Evolutionary conservation across 2,888 invertebrate species (phyloP).

Genomic region (Mythimna albipuncta): DNA sequence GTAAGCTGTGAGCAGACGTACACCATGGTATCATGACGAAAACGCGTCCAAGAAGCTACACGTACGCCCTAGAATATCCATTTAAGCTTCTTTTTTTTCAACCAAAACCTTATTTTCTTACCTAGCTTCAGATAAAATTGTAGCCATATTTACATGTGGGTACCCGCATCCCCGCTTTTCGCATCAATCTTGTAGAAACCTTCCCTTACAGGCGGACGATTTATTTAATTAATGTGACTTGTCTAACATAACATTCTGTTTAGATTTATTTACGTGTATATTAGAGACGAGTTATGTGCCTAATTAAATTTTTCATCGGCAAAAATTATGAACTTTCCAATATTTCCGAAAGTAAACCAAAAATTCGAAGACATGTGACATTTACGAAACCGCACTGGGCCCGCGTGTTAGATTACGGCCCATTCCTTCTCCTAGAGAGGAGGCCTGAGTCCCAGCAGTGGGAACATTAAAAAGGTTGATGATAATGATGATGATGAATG

Average conservation of each 20-base stretch:
- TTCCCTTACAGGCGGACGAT: not conserved
- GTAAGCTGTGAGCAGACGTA: no score
- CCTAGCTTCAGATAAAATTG: slow-evolving; percentile 25
- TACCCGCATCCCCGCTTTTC: slow-evolving; percentile 28
- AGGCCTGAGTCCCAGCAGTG: no score
- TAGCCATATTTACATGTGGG: slow-evolving; percentile 22
- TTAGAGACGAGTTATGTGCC: not conserved
- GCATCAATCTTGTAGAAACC: slow-evolving; percentile 46
- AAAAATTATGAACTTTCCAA: not conserved
- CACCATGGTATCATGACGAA: no score
- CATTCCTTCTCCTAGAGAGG: no score
- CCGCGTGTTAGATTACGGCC: no score
- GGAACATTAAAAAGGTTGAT: no score
- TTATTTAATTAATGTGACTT: slow-evolving; percentile 41
- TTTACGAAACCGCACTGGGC: no score
- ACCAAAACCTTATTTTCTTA: not conserved
- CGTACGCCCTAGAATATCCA: not conserved
- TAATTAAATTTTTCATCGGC: not conserved
- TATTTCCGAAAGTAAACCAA: no score
- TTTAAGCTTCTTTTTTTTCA: not conserved
- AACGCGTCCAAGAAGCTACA: no score
- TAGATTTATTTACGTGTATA: slow-evolving; percentile 3
- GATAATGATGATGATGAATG: no score
- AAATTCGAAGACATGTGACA: no score
- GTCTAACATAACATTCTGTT: not conserved